phyloP scores from a whole-genome alignment of 2,888 invertebrate genomes.

The Halocaridina rubra region DNA sequence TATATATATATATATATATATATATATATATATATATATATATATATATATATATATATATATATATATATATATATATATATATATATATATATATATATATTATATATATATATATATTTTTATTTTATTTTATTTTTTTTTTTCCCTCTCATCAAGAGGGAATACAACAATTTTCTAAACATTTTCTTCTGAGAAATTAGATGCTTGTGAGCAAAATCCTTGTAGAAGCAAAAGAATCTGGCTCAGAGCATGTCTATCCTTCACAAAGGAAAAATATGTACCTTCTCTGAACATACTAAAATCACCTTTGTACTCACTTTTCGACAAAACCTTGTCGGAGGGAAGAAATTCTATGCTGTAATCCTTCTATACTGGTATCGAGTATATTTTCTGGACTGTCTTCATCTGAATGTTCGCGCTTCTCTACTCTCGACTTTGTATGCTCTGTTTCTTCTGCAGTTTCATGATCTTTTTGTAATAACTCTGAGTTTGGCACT shows the following conservation, averaged over 20 bases:
- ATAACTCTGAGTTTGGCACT: not conserved
- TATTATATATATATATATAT: constrained; percentile 16
- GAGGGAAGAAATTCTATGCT: constrained; percentile 40
- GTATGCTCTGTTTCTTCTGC: not conserved
- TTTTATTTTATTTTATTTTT: not conserved
- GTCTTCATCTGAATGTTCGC: not conserved
- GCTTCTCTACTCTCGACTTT: not conserved
- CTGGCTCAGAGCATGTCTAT: too few species aligned
- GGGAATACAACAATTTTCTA: too few species aligned
- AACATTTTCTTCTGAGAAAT: too few species aligned
- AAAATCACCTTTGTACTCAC: constrained; percentile 1
- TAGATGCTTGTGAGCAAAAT: too few species aligned
- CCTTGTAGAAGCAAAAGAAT: too few species aligned
- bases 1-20: constrained; percentile 1
- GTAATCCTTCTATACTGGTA: constrained; percentile 31
- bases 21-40: not conserved
- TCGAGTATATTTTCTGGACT: not conserved
- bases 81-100: not conserved
- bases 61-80: not conserved
- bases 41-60: not conserved
- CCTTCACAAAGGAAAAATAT: too few species aligned
- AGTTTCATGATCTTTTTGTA: not conserved
- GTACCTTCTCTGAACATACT: not conserved
- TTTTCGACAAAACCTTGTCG: constrained; percentile 42
- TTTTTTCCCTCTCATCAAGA: too few species aligned